These are phyloP conservation scores for Lissocephala sabroskyi DNA, from an alignment of 2,888 invertebrate species.

Conservation along the genomic window DNA sequence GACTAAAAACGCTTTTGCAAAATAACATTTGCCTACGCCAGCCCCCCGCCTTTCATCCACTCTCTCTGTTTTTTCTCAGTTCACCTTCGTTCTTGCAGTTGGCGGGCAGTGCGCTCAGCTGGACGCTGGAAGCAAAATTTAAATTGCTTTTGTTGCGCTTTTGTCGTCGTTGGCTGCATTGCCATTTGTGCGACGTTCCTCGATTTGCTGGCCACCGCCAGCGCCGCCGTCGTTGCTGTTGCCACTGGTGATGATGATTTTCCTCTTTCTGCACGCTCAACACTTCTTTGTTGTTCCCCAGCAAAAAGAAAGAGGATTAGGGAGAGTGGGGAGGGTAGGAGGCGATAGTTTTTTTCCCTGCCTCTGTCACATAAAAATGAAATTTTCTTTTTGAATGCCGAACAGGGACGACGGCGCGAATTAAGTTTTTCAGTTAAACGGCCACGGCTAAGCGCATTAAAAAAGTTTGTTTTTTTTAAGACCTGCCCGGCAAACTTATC, in stretches of 20 bases:
- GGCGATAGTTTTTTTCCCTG: neutral
- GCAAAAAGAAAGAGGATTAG: too few relatives aligned
- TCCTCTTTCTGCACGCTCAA: constrained; percentile 48
- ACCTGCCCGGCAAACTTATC: constrained; percentile 11
- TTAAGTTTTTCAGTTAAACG: constrained; percentile 57
- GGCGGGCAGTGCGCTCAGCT: constrained; percentile 17
- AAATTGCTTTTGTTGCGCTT: constrained; percentile 65
- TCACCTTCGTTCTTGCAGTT: too few relatives aligned
- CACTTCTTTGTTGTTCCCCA: constrained; percentile 59
- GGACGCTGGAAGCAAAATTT: constrained; percentile 49
- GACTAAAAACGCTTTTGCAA: constrained; percentile 44
- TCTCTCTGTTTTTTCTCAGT: too few relatives aligned
- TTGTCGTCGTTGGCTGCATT: too few relatives aligned
- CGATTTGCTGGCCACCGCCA: too few relatives aligned
- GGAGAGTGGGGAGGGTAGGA: too few relatives aligned
- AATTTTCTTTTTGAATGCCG: neutral
- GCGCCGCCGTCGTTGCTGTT: constrained; percentile 16
- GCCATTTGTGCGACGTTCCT: too few relatives aligned
- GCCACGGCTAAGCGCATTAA: constrained; percentile 55
- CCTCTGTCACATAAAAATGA: neutral
- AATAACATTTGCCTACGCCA: too few relatives aligned
- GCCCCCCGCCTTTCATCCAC: too few relatives aligned
- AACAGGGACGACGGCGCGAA: constrained; percentile 26
- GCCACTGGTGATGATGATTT: constrained; percentile 45
- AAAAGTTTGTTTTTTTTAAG: constrained; percentile 29